phyloP scores from a whole-genome alignment of 2,888 invertebrate genomes.

The Drosophila cognata region DNA sequence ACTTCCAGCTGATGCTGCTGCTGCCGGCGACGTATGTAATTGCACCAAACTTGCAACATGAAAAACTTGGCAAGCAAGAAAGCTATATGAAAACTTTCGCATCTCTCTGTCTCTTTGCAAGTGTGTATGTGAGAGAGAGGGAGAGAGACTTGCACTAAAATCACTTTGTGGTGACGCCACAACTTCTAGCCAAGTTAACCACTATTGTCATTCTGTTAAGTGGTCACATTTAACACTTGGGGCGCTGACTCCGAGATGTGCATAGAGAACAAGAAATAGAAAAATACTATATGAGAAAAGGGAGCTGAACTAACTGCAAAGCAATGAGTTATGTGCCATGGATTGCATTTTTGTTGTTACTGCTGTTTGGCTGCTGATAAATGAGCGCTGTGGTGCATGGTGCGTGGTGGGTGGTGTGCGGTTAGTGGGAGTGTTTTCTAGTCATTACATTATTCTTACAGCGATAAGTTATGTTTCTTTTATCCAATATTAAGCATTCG shows the following conservation, averaged over 20 bases:
- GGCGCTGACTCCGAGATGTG: conserved; percentile 56
- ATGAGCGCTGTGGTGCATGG: conserved; percentile 24
- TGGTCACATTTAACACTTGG: conserved; percentile 81
- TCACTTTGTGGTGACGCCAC: conserved; percentile 82
- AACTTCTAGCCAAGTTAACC: conserved; percentile 82
- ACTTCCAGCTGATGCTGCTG: conserved; percentile 66
- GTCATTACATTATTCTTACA: conserved; percentile 16
- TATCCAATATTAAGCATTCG: conserved; percentile 28
- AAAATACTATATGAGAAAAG: conserved; percentile 1
- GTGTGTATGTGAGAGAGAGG: not conserved
- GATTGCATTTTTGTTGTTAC: conserved; percentile 39
- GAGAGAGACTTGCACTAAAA: conserved; percentile 73
- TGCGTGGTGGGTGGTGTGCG: conserved; percentile 9
- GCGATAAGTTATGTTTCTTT: conserved; percentile 11
- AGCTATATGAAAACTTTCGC: conserved; percentile 57
- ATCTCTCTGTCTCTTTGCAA: conserved; percentile 7
- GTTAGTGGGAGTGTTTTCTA: not conserved
- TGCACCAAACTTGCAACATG: conserved; percentile 40
- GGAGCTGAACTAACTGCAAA: conserved; percentile 11
- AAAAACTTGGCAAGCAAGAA: conserved; percentile 64
- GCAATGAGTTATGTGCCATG: conserved; percentile 56
- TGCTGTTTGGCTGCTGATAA: conserved; percentile 42
- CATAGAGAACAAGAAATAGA: conserved; percentile 14
- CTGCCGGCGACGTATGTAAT: conserved; percentile 69
- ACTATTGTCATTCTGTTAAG: conserved; percentile 82